Percentiles rank a stretch among this genome's conserved stretches.
These are phyloP conservation scores for Seriola aureovittata DNA, from an alignment of 2,113 vertebrate genomes.

Conservation along the genomic window DNA sequence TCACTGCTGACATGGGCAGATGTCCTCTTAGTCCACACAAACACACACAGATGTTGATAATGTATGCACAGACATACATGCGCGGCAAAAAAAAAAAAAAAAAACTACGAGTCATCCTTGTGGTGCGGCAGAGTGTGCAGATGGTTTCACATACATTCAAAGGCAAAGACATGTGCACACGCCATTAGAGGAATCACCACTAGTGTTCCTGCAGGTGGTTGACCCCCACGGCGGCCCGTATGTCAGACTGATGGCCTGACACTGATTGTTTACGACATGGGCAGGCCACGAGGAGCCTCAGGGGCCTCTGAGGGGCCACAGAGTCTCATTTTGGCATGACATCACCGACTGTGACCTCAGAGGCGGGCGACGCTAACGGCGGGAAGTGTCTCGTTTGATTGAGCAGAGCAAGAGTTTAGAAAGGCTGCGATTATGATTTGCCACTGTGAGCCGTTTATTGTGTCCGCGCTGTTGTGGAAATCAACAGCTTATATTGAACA, in stretches of 20 bases:
- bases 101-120: constrained; percentile 10
- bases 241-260: constrained; percentile 46
- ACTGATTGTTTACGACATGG: constrained; percentile 69
- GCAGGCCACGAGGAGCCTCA: constrained; percentile 48
- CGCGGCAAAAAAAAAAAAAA: neutral
- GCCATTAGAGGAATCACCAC: constrained; percentile 56
- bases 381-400: constrained; percentile 53
- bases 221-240: constrained; percentile 30
- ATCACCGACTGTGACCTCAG: constrained; percentile 68
- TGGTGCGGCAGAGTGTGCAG: constrained; percentile 16
- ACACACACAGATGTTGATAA: constrained; percentile 53
- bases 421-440: constrained; percentile 31
- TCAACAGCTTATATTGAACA: constrained; percentile 24
- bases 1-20: constrained; percentile 65
- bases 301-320: constrained; percentile 49
- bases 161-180: constrained; percentile 27
- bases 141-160: constrained; percentile 44
- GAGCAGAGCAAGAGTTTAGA: constrained; percentile 34
- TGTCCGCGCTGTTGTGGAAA: constrained; percentile 37
- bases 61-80: constrained; percentile 11
- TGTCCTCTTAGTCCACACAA: constrained; percentile 53
- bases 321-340: constrained; percentile 61
- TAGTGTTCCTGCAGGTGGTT: constrained; percentile 75
- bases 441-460: constrained; percentile 21
- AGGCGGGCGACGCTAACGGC: constrained; percentile 50